These are phyloP conservation scores for Astreopora myriophthalma DNA, from an alignment of 64 coral and sea anemone species.

Conservation along the genomic window DNA sequence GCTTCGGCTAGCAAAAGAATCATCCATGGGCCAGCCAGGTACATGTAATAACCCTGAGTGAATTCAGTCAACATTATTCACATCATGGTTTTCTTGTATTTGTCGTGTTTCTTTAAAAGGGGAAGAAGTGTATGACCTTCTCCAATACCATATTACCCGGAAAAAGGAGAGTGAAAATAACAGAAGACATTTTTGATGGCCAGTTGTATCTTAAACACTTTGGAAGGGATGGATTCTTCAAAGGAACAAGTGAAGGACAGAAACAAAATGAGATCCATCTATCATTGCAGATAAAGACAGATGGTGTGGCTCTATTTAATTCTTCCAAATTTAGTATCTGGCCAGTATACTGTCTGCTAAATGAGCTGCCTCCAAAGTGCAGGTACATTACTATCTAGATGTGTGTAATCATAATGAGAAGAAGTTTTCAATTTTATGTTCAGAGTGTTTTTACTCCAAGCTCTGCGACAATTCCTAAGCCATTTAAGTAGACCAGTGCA, in stretches of 20 bases:
- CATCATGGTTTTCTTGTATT: neutral
- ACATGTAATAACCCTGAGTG: no score
- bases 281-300: conserved; percentile 72
- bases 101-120: neutral
- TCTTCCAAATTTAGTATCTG: conserved; percentile 59
- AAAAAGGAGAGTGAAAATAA: neutral
- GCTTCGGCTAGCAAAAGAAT: no score
- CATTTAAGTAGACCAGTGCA: no score
- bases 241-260: neutral
- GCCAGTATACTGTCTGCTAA: conserved; percentile 60
- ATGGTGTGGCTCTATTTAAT: conserved; percentile 55
- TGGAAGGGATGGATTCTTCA: conserved; percentile 35
- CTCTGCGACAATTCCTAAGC: no score
- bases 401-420: neutral
- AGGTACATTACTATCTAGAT: conserved; percentile 1
- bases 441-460: no score
- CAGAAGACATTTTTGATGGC: conserved; percentile 71
- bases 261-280: conserved; percentile 59
- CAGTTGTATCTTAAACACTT: conserved; percentile 53
- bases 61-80: no score
- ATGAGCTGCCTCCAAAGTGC: conserved; percentile 64
- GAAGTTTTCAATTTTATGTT: no score
- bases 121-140: conserved; percentile 2
- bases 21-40: no score
- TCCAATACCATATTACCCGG: neutral